Base-by-base conservation (phyloP, 2,888 invertebrate species). In the Cheiracanthium punctorium region DNA sequence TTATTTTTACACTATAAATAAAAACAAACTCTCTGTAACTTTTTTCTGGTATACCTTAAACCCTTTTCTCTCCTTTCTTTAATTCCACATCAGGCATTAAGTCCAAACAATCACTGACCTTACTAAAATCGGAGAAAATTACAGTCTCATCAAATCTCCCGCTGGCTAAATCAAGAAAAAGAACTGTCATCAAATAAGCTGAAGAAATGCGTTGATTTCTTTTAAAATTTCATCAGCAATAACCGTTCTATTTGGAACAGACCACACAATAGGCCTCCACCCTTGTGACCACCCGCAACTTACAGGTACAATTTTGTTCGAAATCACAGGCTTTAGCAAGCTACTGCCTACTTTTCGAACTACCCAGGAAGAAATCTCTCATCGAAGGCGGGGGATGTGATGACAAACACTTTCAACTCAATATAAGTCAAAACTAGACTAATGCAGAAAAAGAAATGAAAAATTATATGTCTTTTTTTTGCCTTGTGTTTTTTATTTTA, bases 351-450 rank as follows among this genome's bases (percentile, higher is more conserved):
- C 12, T 48, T 14, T 48, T 48, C 48, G 48, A 48, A 48, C 5
- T 2, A 2, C 17, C 48, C 2, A 48, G 48, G 17, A 48, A 17
- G 12, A 2, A n/a, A 12, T 48, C n/a, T 5, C 12, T 48, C n/a
- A n/a, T 14, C 2, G 17, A 17, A 48, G 17, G 48, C 8, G 17
- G 2, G 48, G 17, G 8, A 2, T 2, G 7, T 2, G 64, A 72
- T 41, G 72, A 72, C 64, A 65, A 80, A 80, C 32, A 79, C 37
- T 67, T 43, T 77, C 30, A 77, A n/a, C 65, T 43, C 48, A 28
- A 29, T 32, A 58, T 69, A 73, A 80, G 14, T 33, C 29, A 64
- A 73, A 73, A 72, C 24, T 58, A 33, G 32, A 48, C n/a, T n/a
- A 74, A 65, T 4, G 20, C 29, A 80, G 64, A 70, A 77, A 52